A percentile compares a stretch with the other conserved stretches of the same genome.
Conservation (phyloP, 2,888 invertebrate genomes). For the Dendrolimus pini region DNA sequence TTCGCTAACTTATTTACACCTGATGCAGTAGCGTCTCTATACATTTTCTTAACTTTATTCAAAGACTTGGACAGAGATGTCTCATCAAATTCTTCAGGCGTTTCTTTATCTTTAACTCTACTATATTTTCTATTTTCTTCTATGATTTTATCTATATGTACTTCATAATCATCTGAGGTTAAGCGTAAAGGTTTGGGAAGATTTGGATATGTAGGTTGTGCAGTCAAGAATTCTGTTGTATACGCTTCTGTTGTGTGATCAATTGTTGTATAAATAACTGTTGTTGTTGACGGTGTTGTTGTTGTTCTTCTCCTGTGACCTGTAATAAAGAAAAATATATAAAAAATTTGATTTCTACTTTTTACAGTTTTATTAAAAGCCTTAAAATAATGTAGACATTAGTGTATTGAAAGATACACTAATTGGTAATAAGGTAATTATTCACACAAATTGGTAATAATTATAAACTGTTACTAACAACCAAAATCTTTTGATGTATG, state of each 20-base stretch:
- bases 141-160: constrained; percentile 56
- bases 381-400: no score
- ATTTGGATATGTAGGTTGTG: constrained; percentile 42
- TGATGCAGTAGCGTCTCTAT: constrained; percentile 62
- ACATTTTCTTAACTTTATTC: constrained; percentile 70
- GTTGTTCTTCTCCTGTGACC: constrained; percentile 70
- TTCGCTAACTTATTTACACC: constrained; percentile 62
- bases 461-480: no score
- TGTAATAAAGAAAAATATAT: constrained; percentile 21
- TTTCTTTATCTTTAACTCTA: constrained; percentile 46
- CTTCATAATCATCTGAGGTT: constrained; percentile 43
- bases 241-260: constrained; percentile 39
- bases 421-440: no score
- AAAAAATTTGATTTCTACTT: no score
- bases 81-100: constrained; percentile 47
- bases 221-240: constrained; percentile 38
- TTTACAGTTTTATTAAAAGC: no score
- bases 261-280: constrained; percentile 36
- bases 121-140: constrained; percentile 49
- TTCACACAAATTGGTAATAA: no score
- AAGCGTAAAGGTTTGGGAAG: constrained; percentile 59
- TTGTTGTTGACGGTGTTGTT: constrained; percentile 51
- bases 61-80: constrained; percentile 44
- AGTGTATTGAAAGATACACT: no score
- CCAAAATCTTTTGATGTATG: no score